phyloP scores from a whole-genome alignment of 2,888 invertebrate species.

The Ditula angustiorana region DNA sequence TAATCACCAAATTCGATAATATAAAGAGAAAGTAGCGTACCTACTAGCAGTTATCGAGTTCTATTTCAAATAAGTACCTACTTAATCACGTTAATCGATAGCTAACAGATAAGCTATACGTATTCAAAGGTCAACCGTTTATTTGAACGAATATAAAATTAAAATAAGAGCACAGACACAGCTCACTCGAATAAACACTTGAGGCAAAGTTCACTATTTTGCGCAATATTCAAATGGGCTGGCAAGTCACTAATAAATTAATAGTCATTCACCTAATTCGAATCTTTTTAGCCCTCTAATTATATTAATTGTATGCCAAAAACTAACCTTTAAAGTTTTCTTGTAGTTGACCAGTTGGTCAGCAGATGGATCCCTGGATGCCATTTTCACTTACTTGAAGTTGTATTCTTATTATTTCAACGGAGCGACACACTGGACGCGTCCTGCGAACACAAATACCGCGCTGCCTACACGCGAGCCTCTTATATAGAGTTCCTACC shows the following conservation, averaged over 20 bases:
- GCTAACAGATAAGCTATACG: background rate
- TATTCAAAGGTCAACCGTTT: background rate
- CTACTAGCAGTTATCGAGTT: background rate
- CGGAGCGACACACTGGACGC: slow-evolving; percentile 69
- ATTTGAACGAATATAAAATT: background rate
- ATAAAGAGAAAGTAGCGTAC: background rate
- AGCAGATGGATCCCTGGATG: slow-evolving; percentile 85
- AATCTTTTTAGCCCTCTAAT: background rate
- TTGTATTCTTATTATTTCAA: background rate
- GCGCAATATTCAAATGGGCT: background rate
- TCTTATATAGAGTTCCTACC: slow-evolving; percentile 69
- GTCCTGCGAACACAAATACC: slow-evolving; percentile 66
- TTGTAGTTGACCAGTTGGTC: slow-evolving; percentile 88
- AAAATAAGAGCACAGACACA: background rate
- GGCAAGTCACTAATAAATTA: background rate
- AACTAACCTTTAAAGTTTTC: slow-evolving; percentile 85
- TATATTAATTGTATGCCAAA: background rate
- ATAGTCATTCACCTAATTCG: background rate
- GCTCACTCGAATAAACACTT: background rate
- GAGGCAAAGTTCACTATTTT: slow-evolving; percentile 1
- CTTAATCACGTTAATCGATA: background rate
- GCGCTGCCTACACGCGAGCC: slow-evolving; percentile 47
- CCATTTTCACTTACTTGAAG: slow-evolving; percentile 55
- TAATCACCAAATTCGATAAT: background rate
- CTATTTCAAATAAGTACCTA: background rate